These are phyloP conservation scores for Pandemis corylana DNA, from an alignment of 2,888 invertebrate species.

Conservation along the genomic window DNA sequence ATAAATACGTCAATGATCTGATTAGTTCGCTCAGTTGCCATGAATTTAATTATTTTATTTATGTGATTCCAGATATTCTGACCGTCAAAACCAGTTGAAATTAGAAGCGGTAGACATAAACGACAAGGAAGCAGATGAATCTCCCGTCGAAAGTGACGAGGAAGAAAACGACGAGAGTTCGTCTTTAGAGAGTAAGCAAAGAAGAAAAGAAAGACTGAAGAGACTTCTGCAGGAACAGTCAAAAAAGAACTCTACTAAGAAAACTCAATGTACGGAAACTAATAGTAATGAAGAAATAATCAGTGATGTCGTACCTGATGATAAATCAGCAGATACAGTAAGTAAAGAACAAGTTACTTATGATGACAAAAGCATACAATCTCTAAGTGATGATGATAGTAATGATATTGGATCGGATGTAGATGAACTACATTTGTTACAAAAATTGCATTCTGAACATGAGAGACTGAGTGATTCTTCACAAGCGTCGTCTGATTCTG, in stretches of 20 bases:
- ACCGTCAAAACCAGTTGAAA: constrained; percentile 72
- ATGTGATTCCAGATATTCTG: constrained; percentile 70
- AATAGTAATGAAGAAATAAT: constrained; percentile 42
- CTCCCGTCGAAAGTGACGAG: constrained; percentile 76
- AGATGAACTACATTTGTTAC: constrained; percentile 72
- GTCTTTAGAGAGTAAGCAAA: constrained; percentile 63
- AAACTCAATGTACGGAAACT: constrained; percentile 28
- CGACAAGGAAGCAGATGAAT: constrained; percentile 79
- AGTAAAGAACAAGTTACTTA: constrained; percentile 16
- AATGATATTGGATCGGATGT: constrained; percentile 66
- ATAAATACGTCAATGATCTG: constrained; percentile 44
- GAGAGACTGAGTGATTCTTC: constrained; percentile 60
- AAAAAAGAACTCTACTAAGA: constrained; percentile 47
- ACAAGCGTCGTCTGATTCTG: constrained; percentile 65
- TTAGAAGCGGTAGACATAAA: constrained; percentile 75
- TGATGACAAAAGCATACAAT: constrained; percentile 47
- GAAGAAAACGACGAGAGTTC: constrained; percentile 60
- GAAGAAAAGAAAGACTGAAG: constrained; percentile 70
- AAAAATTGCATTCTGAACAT: constrained; percentile 69
- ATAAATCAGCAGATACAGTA: constrained; percentile 6
- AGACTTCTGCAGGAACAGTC: constrained; percentile 68
- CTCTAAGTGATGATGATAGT: constrained; percentile 60
- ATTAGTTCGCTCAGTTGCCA: no score
- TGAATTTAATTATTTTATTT: background rate
- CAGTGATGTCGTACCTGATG: constrained; percentile 1